Base-by-base conservation (phyloP, 1,140 invertebrate species). In the Caenorhabditis inopinata region DNA sequence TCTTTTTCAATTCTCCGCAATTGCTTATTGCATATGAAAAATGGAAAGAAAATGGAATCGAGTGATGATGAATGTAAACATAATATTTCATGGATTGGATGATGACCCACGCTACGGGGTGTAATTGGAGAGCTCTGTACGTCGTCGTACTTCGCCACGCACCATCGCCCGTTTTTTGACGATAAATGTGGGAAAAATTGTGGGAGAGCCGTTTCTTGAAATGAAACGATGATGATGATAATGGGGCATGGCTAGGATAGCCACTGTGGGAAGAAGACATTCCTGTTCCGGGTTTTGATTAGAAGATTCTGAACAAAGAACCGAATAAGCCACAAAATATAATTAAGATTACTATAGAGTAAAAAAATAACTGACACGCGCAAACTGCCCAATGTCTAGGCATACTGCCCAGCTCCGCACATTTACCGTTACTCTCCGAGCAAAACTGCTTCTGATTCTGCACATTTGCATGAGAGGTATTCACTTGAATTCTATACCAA, bases 21-120 rank as follows among this genome's bases (percentile, higher is more conserved):
- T n/a, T 38, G 38, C 58, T 68, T 38, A 68, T 68, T 68, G 58
- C 58, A 68, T 38, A 68, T 68, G 58, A 68, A 38, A 68, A 68
- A 68, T 38, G 58, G 38, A 68, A 68, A 68, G 21, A 14, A 53
- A 25, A 42, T 42, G 16, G 51, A 58, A 53, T 53, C 11, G 51
- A 58, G n/a, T 32, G 21, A 16, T 18, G 21, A 53, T 2, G 32
- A 68, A 68, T 68, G 58, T 68, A 68, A 68, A 68, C 58, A 68
- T 29, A 68, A 68, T 68, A 38, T 68, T 68, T 68, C 58, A 68
- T 68, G 58, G 58, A 38, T 35, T 35, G 29, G 58, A 32, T 38
- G 32, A 32, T 29, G 51, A 29, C n/a, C 25, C 25, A 14, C 58
- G 58, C 58, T 32, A 68, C 14, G 53, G 14, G 35, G 58, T 68